These are phyloP conservation scores for Baronia brevicornis DNA, from an alignment of 2,888 invertebrate genomes.

Conservation along the genomic window DNA sequence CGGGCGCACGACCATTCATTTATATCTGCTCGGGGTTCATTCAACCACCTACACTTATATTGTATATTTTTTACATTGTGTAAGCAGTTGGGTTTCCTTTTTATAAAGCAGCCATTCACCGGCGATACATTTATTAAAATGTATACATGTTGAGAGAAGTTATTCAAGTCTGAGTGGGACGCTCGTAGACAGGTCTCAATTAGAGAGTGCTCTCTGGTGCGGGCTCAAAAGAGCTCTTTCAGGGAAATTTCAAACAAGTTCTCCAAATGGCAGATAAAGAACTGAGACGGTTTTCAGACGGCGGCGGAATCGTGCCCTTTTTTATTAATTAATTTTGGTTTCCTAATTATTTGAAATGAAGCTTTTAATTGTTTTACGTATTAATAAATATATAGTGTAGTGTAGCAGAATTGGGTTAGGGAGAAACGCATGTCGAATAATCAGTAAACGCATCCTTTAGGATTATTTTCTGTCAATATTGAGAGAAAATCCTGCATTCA, in stretches of 20 bases:
- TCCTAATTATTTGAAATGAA: constrained; percentile 10
- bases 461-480: too few relatives aligned
- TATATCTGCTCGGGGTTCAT: constrained; percentile 42
- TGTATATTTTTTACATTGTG: constrained; percentile 61
- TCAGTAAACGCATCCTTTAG: too few relatives aligned
- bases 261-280: constrained; percentile 20
- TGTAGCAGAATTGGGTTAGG: too few relatives aligned
- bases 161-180: constrained; percentile 62
- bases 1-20: constrained; percentile 39
- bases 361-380: too few relatives aligned
- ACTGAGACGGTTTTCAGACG: constrained; percentile 23
- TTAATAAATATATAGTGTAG: too few relatives aligned
- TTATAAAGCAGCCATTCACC: constrained; percentile 64
- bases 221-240: constrained; percentile 35
- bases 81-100: constrained; percentile 44
- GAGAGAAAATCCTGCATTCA: too few relatives aligned
- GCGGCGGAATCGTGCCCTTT: constrained; percentile 19
- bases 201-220: constrained; percentile 25
- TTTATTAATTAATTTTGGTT: constrained; percentile 16
- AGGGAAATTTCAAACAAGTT: constrained; percentile 27
- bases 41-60: constrained; percentile 65
- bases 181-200: constrained; percentile 42
- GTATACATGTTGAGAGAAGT: constrained; percentile 45
- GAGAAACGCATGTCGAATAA: too few relatives aligned
- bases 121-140: constrained; percentile 73